Evolutionary conservation across 2,888 invertebrate genomes (phyloP).

Genomic region (Dynastes tityus): DNA sequence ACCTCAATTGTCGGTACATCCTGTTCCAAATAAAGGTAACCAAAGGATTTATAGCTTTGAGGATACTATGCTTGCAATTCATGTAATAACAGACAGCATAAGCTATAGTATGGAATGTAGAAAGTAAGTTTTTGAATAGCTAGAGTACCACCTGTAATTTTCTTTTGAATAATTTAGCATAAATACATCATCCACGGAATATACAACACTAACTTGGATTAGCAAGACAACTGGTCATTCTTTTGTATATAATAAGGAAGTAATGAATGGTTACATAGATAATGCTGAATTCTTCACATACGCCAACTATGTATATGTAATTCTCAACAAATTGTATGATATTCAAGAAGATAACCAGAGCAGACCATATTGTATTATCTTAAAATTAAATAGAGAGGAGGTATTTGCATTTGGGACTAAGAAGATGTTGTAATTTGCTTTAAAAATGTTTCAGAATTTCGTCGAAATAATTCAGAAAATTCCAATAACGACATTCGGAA

Average conservation of each 20-base stretch:
- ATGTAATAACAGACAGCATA: constrained; percentile 64
- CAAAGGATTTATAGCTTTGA: constrained; percentile 65
- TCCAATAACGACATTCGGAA: constrained; percentile 61
- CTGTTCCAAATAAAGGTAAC: constrained; percentile 60
- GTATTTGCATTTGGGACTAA: constrained; percentile 54
- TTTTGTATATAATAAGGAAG: constrained; percentile 49
- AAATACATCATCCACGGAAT: constrained; percentile 57
- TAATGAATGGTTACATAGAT: constrained; percentile 64
- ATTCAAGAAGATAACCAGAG: constrained; percentile 60
- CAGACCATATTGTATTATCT: constrained; percentile 61
- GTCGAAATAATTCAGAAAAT: constrained; percentile 63
- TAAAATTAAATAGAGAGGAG: constrained; percentile 61
- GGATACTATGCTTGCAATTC: constrained; percentile 61
- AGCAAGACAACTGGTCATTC: constrained; percentile 54
- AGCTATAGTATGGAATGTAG: constrained; percentile 63
- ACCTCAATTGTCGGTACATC: constrained; percentile 60
- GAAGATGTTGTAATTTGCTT: constrained; percentile 7
- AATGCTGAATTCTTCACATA: constrained; percentile 65
- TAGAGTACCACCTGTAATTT: background rate
- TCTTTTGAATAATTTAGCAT: constrained; percentile 17
- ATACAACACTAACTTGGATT: constrained; percentile 62
- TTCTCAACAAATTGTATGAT: constrained; percentile 65
- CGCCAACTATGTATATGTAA: constrained; percentile 61
- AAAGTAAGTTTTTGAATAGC: constrained; percentile 47
- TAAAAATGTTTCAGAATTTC: constrained; percentile 58